Evolutionary conservation across 2,888 invertebrate genomes (phyloP), one percentile per base, ranked within the genome.

Genomic region (Callyntrura sp.): DNA sequence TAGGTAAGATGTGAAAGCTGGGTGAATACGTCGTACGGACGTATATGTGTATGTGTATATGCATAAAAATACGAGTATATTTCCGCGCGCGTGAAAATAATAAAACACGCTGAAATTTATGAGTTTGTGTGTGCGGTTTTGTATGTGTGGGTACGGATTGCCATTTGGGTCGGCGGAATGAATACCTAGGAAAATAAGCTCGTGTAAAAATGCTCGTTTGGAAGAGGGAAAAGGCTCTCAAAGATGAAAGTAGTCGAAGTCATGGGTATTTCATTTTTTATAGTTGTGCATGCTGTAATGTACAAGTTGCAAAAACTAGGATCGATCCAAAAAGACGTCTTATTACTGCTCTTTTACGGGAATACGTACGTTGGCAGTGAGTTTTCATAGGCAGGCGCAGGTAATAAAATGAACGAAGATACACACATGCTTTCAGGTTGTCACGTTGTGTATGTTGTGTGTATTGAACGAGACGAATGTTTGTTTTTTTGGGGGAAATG

Each of bases 1-100:
- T 88, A 88, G 88, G 88, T 88, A 88, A 88, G 88, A 88, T 78
- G 81, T 88, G 73, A 88, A 78, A 70, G 88, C 88, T 70, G 84
- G 70, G 68, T 51, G 68, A 70, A 43, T 43, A 70, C n/a, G n/a
- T n/a, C n/a, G 43, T 65, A 12, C 43, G 5, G 35, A 70, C 68
- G n/a, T n/a, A n/a, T n/a, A n/a, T n/a, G n/a, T n/a, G n/a, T n/a
- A 43, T 70, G 28, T 17, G 1, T 70, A 43, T 43, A 70, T 70
- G 68, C 68, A 70, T 70, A 70, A 43, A 70, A 43, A 70, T 43
- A 12, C 43, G 68, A 70, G 68, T 43, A 70, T 43, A 43, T 70
- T 70, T 70, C 68, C n/a, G 12, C 68, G n/a, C n/a, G 17, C n/a
- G 17, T 43, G 43, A n/a, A 70, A 70, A 70, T 70, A 70, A 85